Evolutionary conservation across 2,888 invertebrate genomes (phyloP).

Genomic region (Nemotelus nigrinus): DNA sequence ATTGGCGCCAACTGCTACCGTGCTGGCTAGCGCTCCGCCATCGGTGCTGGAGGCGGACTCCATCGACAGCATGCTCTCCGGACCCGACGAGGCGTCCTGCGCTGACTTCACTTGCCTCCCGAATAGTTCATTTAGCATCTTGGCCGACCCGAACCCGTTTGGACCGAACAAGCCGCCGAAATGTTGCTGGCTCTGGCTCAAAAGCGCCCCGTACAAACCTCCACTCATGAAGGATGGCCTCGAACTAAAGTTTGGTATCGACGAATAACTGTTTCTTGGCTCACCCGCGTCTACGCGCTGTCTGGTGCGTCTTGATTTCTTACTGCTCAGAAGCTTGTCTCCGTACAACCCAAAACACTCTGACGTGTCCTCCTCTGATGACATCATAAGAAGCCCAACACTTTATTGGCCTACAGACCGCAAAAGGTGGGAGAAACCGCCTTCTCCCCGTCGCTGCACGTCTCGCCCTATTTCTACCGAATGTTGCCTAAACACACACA

Average conservation of each 20-base stretch:
- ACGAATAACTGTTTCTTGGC: constrained; percentile 91
- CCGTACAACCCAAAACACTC: constrained; percentile 93
- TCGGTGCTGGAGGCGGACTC: constrained; percentile 64
- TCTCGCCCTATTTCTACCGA: constrained; percentile 52
- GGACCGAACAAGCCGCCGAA: constrained; percentile 85
- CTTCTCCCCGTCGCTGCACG: constrained; percentile 50
- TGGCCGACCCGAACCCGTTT: constrained; percentile 86
- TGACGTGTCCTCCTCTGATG: constrained; percentile 96
- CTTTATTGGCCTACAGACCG: constrained; percentile 80
- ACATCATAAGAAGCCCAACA: constrained; percentile 89
- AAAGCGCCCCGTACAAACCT: constrained; percentile 88
- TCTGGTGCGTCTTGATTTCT: constrained; percentile 93
- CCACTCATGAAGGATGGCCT: constrained; percentile 85
- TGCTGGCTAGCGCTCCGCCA: constrained; percentile 61
- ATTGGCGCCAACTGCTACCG: constrained; percentile 52
- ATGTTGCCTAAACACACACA: constrained; percentile 37
- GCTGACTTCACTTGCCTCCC: constrained; percentile 82
- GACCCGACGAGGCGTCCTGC: constrained; percentile 70
- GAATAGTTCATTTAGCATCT: constrained; percentile 91
- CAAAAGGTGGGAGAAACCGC: constrained; percentile 53
- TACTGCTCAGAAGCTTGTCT: constrained; percentile 80
- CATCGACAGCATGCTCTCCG: constrained; percentile 65
- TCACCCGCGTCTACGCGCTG: constrained; percentile 97
- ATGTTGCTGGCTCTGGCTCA: constrained; percentile 80
- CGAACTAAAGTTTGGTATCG: constrained; percentile 80